A percentile compares a stretch with the other conserved stretches of the same genome.
These are phyloP conservation scores for Hirtodrosophila histrioides DNA, from an alignment of 2,888 invertebrate species.

Conservation along the genomic window DNA sequence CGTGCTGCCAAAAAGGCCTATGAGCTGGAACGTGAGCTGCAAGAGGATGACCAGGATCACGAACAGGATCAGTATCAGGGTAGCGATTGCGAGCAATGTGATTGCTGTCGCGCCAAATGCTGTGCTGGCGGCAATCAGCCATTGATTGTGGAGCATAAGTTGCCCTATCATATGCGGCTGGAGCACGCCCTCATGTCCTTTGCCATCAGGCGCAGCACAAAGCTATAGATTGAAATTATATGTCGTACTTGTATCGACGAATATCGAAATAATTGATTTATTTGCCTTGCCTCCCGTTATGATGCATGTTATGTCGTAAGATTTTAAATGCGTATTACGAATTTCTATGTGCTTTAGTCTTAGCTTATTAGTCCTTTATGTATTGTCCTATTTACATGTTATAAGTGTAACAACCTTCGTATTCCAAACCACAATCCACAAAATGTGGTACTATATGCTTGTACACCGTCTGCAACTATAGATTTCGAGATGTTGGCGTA, in stretches of 20 bases:
- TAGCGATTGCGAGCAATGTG: slow-evolving; percentile 51
- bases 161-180: slow-evolving; percentile 68
- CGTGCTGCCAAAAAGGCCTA: slow-evolving; percentile 71
- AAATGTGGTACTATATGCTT: background rate
- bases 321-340: slow-evolving; percentile 32
- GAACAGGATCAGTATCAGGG: slow-evolving; percentile 23
- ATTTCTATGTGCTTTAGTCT: slow-evolving; percentile 64
- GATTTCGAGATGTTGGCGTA: no score
- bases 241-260: slow-evolving; percentile 2
- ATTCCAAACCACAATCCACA: slow-evolving; percentile 19
- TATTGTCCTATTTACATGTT: slow-evolving; percentile 33
- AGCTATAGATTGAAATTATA: slow-evolving; percentile 55
- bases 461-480: no score
- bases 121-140: slow-evolving; percentile 59
- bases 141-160: slow-evolving; percentile 48
- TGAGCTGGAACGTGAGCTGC: slow-evolving; percentile 58
- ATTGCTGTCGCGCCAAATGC: slow-evolving; percentile 62
- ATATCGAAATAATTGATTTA: slow-evolving; percentile 24
- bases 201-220: slow-evolving; percentile 73
- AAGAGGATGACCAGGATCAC: slow-evolving; percentile 13
- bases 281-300: slow-evolving; percentile 27
- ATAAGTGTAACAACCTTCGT: slow-evolving; percentile 40
- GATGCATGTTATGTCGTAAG: slow-evolving; percentile 35
- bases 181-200: slow-evolving; percentile 77
- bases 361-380: slow-evolving; percentile 35